A percentile compares a stretch with the other conserved stretches of the same genome.
Evolutionary conservation across 2,797 vertebrate genomes (phyloP).

Genomic region (Cheirogaleus major): DNA sequence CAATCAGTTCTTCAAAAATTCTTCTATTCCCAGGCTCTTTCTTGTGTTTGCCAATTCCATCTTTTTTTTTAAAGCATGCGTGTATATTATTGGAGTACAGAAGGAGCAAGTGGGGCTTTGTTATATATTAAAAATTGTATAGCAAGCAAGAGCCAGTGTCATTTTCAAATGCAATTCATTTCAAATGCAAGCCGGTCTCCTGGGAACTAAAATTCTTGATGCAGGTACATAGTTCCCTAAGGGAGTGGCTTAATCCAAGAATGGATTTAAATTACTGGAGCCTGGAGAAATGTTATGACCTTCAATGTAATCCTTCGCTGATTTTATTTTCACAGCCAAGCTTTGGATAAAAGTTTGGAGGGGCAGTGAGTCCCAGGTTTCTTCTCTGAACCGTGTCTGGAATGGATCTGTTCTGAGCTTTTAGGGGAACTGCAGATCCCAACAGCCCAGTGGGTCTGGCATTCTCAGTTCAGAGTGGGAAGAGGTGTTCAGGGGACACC

Average conservation of each 20-base stretch:
- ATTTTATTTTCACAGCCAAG: not conserved
- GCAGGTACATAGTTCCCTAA: not conserved
- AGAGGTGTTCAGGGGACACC: rapidly evolving
- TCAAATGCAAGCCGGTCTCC: not conserved
- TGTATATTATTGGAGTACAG: not conserved
- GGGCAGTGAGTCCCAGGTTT: not conserved
- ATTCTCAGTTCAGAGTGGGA: rapidly evolving
- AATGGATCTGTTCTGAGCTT: not conserved
- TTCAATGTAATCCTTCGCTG: rapidly evolving
- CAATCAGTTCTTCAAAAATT: rapidly evolving
- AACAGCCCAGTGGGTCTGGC: rapidly evolving
- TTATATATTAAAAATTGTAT: not conserved
- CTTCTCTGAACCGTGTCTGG: not conserved
- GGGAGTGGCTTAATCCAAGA: not conserved
- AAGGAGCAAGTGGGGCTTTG: rapidly evolving
- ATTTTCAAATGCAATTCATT: not conserved
- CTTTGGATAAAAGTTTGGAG: not conserved
- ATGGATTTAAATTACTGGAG: too few relatives aligned
- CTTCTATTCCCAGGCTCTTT: not conserved
- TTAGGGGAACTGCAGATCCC: too few relatives aligned
- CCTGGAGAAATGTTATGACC: not conserved
- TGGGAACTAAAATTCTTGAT: not conserved
- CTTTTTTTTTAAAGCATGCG: not conserved
- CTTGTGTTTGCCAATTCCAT: rapidly evolving
- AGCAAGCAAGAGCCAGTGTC: not conserved